These are phyloP conservation scores for Troides oblongomaculatus DNA, from an alignment of 2,888 invertebrate genomes.

Conservation along the genomic window DNA sequence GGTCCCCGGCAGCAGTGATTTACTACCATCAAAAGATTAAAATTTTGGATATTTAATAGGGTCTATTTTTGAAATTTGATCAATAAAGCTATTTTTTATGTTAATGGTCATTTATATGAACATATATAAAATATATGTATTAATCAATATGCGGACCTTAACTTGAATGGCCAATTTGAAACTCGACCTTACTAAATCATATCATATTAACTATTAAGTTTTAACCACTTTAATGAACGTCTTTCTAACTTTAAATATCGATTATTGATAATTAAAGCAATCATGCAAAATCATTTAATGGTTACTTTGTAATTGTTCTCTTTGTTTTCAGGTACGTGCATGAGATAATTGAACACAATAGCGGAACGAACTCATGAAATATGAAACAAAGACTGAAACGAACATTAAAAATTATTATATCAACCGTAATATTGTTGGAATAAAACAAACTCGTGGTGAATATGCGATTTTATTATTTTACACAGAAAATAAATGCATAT, in stretches of 20 bases:
- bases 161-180: no score
- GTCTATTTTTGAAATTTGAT: no score
- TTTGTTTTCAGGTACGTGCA: constrained; percentile 52
- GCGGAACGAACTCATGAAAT: constrained; percentile 8
- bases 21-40: no score
- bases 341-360: constrained; percentile 35
- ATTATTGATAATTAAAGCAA: neutral
- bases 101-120: no score
- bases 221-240: no score
- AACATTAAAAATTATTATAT: constrained; percentile 4
- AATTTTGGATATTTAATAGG: no score
- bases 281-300: neutral
- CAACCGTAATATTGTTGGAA: constrained; percentile 6
- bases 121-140: no score
- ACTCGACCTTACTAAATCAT: no score
- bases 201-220: no score
- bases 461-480: constrained; percentile 18
- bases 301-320: constrained; percentile 11
- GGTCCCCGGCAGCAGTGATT: no score
- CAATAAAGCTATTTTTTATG: no score
- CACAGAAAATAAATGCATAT: neutral
- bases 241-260: neutral
- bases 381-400: constrained; percentile 23
- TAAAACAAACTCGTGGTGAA: constrained; percentile 12
- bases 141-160: no score